Evolutionary conservation across 2,113 vertebrate genomes (phyloP), one percentile per base, ranked within the genome.

Genomic region (Lampris incognitus): DNA sequence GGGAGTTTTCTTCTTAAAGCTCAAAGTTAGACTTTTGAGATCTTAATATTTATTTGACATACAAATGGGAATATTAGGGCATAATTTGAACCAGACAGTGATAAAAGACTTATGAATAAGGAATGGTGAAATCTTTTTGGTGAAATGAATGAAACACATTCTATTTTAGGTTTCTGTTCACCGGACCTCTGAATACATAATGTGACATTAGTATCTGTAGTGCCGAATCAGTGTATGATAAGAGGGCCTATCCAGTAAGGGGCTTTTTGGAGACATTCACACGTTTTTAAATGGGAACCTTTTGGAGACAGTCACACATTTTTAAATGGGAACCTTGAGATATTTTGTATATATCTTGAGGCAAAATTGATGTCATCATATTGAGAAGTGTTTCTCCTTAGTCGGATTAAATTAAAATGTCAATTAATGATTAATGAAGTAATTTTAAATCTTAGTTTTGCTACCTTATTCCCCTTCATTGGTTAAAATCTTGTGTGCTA

Each of bases 61-160:
- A 9, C 58, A 55, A 42, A 74, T 78, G 69, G 55, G 67, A 67
- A 52, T 64, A 68, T 69, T 68, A 58, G 39, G 51, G 49, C 55
- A 68, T 82, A 9, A 79, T 79, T 73, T 75, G 72, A 63, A 61
- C 50, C 46, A 52, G 38, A n/a, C 60, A 46, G 5, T 79, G 79
- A 85, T 76, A 1, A 55, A 86, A 73, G 52, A 13, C 57, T 69
- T 11, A 62, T 69, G 61, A 76, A 78, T 86, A 66, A 78, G 74
- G 75, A 76, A 79, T 73, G 37, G 0, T 57, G 79, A 52, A 46
- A 51, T 73, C 67, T 82, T 44, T 58, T 24, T 49, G 57, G 62
- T 65, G 61, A 56, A 72, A 82, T 60, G 13, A 67, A 82, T 76
- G 75, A 68, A 55, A 37, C 24, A 9, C 41, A 24, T 37, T 72